A percentile compares a stretch with the other conserved stretches of the same genome.
Evolutionary conservation across 23 tunicate species (phyloP).

Genomic region (Oikopleura albicans): DNA sequence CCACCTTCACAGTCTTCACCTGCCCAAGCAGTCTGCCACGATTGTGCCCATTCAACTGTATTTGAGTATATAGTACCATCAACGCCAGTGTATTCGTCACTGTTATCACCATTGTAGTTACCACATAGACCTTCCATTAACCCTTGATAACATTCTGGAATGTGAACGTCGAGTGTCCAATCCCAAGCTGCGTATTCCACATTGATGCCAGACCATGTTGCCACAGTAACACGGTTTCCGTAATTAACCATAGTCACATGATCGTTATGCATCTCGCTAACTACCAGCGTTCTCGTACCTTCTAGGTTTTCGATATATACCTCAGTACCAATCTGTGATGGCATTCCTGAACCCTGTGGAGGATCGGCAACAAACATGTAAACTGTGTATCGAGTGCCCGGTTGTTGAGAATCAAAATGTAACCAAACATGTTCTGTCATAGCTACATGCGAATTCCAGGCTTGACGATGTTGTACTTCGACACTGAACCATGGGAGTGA

Average conservation of each 20-base stretch:
- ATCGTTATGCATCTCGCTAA: background rate
- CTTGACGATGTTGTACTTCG: background rate
- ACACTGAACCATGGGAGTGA: background rate
- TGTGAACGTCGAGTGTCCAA: background rate
- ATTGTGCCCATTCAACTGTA: no score
- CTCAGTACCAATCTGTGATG: background rate
- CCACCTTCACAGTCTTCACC: no score
- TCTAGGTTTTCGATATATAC: background rate
- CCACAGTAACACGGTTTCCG: background rate
- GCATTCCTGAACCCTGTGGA: background rate
- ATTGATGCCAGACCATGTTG: background rate
- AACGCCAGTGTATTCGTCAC: slow-evolving; percentile 23
- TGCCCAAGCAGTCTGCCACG: no score
- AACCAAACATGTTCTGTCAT: background rate
- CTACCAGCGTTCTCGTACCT: background rate
- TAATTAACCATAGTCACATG: background rate
- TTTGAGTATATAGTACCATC: background rate
- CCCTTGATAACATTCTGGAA: background rate
- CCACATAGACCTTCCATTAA: slow-evolving; percentile 37
- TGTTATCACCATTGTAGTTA: slow-evolving; percentile 29
- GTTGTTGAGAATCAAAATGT: no score
- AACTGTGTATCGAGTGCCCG: no score
- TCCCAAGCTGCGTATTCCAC: background rate
- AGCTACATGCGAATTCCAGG: background rate
- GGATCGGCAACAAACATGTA: no score